These are phyloP conservation scores for Drosophila obscura DNA, from an alignment of 1,140 invertebrate species.

Conservation along the genomic window DNA sequence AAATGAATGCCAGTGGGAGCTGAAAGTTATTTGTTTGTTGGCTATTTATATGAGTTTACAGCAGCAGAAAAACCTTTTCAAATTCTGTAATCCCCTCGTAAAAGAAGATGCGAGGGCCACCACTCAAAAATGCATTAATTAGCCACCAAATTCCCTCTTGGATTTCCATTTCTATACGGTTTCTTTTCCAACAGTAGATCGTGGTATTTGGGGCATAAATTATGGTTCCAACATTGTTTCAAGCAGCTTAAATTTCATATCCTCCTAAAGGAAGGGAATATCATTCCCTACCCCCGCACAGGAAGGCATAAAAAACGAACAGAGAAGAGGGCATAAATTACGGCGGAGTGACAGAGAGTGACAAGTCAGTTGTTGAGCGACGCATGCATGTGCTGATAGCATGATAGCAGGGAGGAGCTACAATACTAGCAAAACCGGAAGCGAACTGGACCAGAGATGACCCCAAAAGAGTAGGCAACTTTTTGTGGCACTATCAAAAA, in stretches of 20 bases:
- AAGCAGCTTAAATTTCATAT: constrained; percentile 39
- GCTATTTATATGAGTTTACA: constrained; percentile 33
- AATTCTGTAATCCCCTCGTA: constrained; percentile 31
- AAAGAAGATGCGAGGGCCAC: constrained; percentile 13
- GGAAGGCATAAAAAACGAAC: constrained; percentile 12
- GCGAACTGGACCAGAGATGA: background rate
- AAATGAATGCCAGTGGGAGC: constrained; percentile 46
- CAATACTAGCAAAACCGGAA: background rate
- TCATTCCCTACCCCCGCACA: too few species aligned
- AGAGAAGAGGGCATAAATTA: constrained; percentile 44
- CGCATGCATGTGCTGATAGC: constrained; percentile 9
- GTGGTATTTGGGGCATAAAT: constrained; percentile 38
- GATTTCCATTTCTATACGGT: constrained; percentile 22
- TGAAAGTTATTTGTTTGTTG: constrained; percentile 49
- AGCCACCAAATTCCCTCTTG: constrained; percentile 38
- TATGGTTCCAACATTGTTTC: constrained; percentile 43
- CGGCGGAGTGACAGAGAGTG: constrained; percentile 26
- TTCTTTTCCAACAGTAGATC: constrained; percentile 16
- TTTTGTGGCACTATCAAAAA: background rate
- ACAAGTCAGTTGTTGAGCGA: constrained; percentile 14
- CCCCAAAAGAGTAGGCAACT: background rate
- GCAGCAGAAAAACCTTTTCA: constrained; percentile 24
- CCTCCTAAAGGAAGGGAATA: background rate
- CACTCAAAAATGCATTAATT: constrained; percentile 69
- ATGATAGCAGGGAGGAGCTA: too few species aligned